Conservation (phyloP, 2,888 invertebrate species). For the Cloeon dipterum region DNA sequence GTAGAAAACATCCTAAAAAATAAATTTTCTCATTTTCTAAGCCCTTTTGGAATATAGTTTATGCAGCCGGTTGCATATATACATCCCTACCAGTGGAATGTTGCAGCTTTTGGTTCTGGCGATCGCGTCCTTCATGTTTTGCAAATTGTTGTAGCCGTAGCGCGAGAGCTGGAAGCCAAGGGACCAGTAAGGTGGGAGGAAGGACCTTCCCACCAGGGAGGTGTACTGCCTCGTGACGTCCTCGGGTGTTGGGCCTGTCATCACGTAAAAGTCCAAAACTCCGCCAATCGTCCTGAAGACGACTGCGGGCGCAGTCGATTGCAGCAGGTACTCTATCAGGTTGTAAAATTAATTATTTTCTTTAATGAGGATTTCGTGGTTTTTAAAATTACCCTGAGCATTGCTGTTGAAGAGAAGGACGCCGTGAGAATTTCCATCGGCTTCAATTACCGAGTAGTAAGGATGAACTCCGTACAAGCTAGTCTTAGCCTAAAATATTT, state of each 20-base stretch:
- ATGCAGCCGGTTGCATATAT: not conserved
- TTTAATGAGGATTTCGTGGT: not conserved
- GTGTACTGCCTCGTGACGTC: conserved; percentile 15
- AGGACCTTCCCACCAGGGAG: conserved; percentile 16
- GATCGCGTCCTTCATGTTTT: not conserved
- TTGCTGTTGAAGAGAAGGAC: conserved; percentile 3
- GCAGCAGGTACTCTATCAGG: conserved; percentile 20
- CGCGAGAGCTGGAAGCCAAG: conserved; percentile 22
- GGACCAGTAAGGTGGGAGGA: conserved; percentile 22
- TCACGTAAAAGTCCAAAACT: conserved; percentile 16
- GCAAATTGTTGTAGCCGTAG: conserved; percentile 10
- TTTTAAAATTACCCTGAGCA: not conserved
- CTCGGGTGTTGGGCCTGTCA: conserved; percentile 16
- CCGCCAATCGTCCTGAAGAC: conserved; percentile 22
- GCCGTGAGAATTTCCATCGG: conserved; percentile 5
- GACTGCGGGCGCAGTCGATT: conserved; percentile 18
- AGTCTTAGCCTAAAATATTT: not conserved
- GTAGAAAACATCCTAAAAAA: conserved; percentile 13
- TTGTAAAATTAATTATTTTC: not conserved
- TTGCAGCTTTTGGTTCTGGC: not conserved
- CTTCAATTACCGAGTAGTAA: not conserved
- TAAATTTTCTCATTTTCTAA: not conserved
- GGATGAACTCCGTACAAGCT: conserved; percentile 3
- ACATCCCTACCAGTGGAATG: conserved; percentile 1
- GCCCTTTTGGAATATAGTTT: too few species aligned